Base-by-base conservation (phyloP, 2,797 vertebrate genomes). In the Dermochelys coriacea region DNA sequence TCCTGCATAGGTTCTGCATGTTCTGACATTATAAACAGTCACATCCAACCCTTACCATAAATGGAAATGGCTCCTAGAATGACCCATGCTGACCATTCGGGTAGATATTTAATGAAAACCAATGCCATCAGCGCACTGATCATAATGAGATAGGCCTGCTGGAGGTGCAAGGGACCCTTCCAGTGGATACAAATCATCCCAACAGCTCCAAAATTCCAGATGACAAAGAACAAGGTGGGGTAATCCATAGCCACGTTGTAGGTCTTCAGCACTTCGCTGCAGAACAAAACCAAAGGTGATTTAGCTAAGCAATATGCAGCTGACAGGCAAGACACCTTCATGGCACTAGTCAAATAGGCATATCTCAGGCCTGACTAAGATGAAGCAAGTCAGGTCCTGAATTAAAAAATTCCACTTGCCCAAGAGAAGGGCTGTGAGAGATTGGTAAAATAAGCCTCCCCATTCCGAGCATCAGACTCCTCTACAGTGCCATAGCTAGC, bases 141-240 rank as follows among this genome's bases (percentile, higher is more conserved):
- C 98, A 99, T 98, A 96, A 99, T 99, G 81, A 99, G 99, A 97
- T 99, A 99, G 5, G 99, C 99, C 98, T 99, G 99, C 97, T 99
- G 99, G 88, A 99, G 98, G 94, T 98, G 98, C 50, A 99, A 98
- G 1, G 99, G 99, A 0, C 99, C 99, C 96, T 99, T 99, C 99
- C 99, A 99, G 95, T 99, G 99, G 96, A 99, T 99, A 89, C 99
- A 99, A 92, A 99, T 98, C 99, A 99, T 99, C 85, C 99, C 99
- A 91, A 99, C 99, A 0, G 99, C 99, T 68, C 99, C 99, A 8
- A 99, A 99, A 98, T 99, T 99, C 99, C 99, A 99, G 96, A 99
- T 99, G 37, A 99, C 96, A 97, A 99, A 97, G 34, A 98, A 97
- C 45, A 99, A 97, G 0, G 99, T 99, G 1, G 98, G 99, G 90